Percentiles rank a stretch among this genome's conserved stretches.
phyloP scores from a whole-genome alignment of 1,140 invertebrate genomes.

The Zaprionus ornatus region DNA sequence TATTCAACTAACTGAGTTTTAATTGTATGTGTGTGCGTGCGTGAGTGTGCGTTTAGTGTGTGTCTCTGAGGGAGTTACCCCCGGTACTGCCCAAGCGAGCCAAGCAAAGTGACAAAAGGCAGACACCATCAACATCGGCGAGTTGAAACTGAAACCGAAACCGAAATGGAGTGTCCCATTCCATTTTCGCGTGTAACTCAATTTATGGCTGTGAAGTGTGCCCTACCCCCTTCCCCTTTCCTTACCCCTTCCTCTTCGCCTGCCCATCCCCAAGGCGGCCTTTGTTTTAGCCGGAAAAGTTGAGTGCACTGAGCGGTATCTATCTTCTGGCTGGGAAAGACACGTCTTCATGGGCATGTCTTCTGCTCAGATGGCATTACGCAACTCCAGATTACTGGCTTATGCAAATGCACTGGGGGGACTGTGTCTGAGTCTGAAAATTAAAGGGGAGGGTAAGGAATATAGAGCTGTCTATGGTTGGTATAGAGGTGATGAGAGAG shows the following conservation, averaged over 20 bases:
- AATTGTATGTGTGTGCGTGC: constrained; percentile 47
- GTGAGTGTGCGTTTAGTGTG: neutral
- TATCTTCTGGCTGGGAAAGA: neutral
- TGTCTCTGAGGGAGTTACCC: neutral
- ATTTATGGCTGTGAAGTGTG: constrained; percentile 54
- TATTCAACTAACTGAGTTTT: constrained; percentile 69
- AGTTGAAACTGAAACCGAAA: constrained; percentile 35
- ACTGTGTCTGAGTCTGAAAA: neutral
- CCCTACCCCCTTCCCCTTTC: neutral
- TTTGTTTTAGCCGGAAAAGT: constrained; percentile 5
- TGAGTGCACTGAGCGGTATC: neutral
- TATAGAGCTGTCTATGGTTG: too few relatives aligned
- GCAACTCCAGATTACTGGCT: neutral
- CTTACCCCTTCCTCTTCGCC: neutral
- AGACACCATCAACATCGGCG: neutral
- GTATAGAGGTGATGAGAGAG: too few relatives aligned
- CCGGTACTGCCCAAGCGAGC: neutral
- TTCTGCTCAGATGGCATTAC: neutral
- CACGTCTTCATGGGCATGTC: neutral
- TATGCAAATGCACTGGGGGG: neutral
- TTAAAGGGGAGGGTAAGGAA: too few relatives aligned
- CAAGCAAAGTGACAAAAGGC: constrained; percentile 31
- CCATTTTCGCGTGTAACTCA: constrained; percentile 56
- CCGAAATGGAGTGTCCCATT: constrained; percentile 50
- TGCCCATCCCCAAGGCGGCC: neutral